Base-by-base conservation (phyloP, 2,888 invertebrate species). In the Orthosia cruda region DNA sequence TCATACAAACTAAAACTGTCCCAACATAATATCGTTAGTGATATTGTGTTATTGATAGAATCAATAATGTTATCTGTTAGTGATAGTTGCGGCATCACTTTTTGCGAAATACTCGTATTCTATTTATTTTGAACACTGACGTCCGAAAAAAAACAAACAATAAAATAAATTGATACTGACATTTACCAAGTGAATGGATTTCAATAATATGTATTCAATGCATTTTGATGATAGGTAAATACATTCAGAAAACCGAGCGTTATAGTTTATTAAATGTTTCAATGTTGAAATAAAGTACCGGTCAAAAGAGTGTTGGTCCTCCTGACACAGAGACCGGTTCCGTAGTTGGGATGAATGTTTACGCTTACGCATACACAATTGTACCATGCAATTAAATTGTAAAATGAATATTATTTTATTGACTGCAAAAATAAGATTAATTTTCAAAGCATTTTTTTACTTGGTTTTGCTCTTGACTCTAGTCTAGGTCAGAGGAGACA, bases 201-300 rank as follows among this genome's bases (percentile, higher is more conserved):
- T 81, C 49, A 74, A 69, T 68, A 74, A 74, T 71, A 59, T 59
- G 55, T 32, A 61, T 71, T 59, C 64, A 66, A 73, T 75, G 77
- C 68, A 77, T 74, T 85, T 87, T 79, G 70, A 84, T 83, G 83
- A 65, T 77, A 81, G 73, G 80, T 83, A 86, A 84, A 83, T 77
- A 81, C n/a, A 75, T 57, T 45, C 74, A 49, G 64, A 64, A 73
- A 73, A 49, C 54, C 23, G 58, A 65, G 75, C 61, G 77, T 81
- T 80, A n/a, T n/a, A n/a, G n/a, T n/a, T n/a, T n/a, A 87, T 88
- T 83, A 85, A 89, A 85, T 54, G n/a, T 52, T 77, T 73, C 84
- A 75, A 73, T 23, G 52, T 57, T 73, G 61, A 71, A 80, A 77
- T 78, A 86, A 81, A 77, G 18, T 52, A 5, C n/a, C 52, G 7